Evolutionary conservation across 1,140 invertebrate genomes (phyloP).

Genomic region (Pseudomyrmex concolor): DNA sequence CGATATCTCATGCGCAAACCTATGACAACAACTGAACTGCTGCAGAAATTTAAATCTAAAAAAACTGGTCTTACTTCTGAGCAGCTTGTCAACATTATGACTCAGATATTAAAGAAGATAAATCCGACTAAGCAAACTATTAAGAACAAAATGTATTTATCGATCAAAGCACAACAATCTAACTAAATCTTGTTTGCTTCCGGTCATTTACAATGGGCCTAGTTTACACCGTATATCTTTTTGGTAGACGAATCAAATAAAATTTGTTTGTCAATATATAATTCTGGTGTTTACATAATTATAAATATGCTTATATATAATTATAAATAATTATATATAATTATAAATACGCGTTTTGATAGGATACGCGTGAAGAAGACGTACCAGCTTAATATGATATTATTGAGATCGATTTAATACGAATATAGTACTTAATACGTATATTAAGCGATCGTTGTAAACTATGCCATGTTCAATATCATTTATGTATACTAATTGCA

Average conservation of each 20-base stretch:
- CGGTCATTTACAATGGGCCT: not conserved
- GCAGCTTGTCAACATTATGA: conserved; percentile 96
- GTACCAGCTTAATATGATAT: no score
- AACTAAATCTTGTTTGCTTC: conserved; percentile 55
- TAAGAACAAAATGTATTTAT: conserved; percentile 98
- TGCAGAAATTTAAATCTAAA: conserved; percentile 98
- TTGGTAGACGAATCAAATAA: no score
- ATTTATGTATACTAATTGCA: not conserved
- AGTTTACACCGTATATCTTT: no score
- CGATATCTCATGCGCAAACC: conserved; percentile 97
- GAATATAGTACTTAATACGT: no score
- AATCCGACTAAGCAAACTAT: conserved; percentile 97
- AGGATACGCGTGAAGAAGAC: no score
- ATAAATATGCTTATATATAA: no score
- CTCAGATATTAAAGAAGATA: conserved; percentile 96
- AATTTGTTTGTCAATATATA: no score
- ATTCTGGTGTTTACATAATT: no score
- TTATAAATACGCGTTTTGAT: no score
- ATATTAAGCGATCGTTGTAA: no score
- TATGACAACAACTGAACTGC: conserved; percentile 97
- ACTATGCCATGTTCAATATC: not conserved
- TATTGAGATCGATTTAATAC: no score
- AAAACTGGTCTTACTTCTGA: conserved; percentile 96
- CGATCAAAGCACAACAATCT: conserved; percentile 88
- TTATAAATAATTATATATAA: no score